Evolutionary conservation across 2,113 vertebrate species (phyloP).

Genomic region (Cyphomyrus plagiostoma): DNA sequence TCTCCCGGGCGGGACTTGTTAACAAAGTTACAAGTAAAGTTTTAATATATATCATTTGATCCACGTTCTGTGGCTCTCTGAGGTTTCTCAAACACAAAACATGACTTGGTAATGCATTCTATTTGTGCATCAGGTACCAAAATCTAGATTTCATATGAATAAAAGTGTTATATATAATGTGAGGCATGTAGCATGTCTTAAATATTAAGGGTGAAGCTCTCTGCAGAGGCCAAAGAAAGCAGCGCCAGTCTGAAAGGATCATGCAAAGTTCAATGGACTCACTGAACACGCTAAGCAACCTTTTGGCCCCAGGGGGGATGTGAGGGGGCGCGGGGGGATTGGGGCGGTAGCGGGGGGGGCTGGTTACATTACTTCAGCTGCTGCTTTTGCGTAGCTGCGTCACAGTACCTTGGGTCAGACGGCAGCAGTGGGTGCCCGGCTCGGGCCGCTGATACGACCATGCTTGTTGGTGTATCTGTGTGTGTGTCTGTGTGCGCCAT

Average conservation of each 20-base stretch:
- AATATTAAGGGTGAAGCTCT: neutral
- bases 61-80: neutral
- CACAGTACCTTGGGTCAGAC: slow-evolving; percentile 38
- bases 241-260: neutral
- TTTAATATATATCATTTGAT: neutral
- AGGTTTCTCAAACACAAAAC: neutral
- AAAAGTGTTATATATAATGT: neutral
- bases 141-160: neutral
- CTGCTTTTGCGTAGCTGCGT: too few relatives aligned
- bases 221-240: neutral
- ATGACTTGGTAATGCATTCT: neutral
- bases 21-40: neutral
- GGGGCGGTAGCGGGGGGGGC: slow-evolving; percentile 42
- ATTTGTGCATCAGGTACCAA: neutral
- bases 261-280: slow-evolving; percentile 29
- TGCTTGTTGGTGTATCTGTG: neutral
- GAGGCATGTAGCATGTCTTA: neutral
- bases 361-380: slow-evolving; percentile 50
- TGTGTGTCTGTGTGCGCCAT: slow-evolving; percentile 25
- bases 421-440: neutral
- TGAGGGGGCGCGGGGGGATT: slow-evolving; percentile 34
- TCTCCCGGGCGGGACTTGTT: neutral
- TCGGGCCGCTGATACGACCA: neutral
- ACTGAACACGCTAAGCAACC: slow-evolving; percentile 47
- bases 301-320: slow-evolving; percentile 41